Evolutionary conservation across 2,888 invertebrate genomes (phyloP).

Genomic region (Rhingia rostrata): DNA sequence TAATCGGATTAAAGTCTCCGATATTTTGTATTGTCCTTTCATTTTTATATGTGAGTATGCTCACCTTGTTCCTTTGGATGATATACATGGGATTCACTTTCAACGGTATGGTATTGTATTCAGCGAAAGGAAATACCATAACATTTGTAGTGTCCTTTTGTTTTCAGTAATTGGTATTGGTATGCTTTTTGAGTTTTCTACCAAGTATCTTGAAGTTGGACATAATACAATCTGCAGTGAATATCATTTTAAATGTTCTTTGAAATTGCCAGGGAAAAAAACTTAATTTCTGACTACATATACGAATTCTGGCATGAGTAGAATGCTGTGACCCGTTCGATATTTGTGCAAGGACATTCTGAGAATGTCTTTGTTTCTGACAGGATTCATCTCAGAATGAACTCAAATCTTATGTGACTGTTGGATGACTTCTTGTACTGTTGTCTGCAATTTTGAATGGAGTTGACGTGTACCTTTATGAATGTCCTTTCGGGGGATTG

Average conservation of each 20-base stretch:
- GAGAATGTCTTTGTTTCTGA: neutral
- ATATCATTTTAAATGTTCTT: conserved; percentile 5
- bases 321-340: neutral
- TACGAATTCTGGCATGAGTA: neutral
- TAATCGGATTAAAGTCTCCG: conserved; percentile 40
- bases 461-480: neutral
- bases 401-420: neutral
- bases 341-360: conserved; percentile 1
- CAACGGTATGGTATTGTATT: conserved; percentile 21
- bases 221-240: conserved; percentile 5
- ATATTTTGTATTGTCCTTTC: neutral
- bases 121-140: neutral
- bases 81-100: conserved; percentile 34
- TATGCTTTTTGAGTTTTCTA: conserved; percentile 11
- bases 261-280: too few relatives aligned
- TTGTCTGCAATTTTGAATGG: neutral
- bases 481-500: neutral
- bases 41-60: neutral
- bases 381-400: neutral
- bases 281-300: neutral
- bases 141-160: conserved; percentile 44
- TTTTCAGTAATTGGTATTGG: conserved; percentile 62
- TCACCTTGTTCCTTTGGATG: conserved; percentile 19
- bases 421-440: neutral
- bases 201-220: conserved; percentile 34